Evolutionary conservation across 2,888 invertebrate genomes (phyloP).

Genomic region (Tortricodes alternella): DNA sequence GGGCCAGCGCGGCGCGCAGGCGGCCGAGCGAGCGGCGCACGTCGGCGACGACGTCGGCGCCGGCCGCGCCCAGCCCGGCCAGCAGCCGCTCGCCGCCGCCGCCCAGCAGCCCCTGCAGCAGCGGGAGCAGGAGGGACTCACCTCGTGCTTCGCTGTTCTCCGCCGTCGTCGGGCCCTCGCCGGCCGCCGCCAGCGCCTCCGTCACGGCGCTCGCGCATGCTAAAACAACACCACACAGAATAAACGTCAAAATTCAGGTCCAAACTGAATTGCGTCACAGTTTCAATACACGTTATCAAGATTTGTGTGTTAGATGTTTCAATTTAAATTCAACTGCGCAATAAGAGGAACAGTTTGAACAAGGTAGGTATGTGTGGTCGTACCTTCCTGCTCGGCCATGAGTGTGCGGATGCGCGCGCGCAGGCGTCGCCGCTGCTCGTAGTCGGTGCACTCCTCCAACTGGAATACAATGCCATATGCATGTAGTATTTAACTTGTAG

Average conservation of each 20-base stretch:
- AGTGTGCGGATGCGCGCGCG: constrained; percentile 91
- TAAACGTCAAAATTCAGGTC: not conserved
- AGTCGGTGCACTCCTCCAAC: constrained; percentile 93
- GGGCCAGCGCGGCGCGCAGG: constrained; percentile 87
- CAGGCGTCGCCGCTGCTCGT: constrained; percentile 93
- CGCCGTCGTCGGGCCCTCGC: constrained; percentile 46
- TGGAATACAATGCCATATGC: constrained; percentile 59
- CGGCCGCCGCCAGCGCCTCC: constrained; percentile 69
- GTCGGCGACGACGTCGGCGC: constrained; percentile 87
- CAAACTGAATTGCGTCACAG: not conserved
- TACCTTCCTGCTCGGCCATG: constrained; percentile 95
- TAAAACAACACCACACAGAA: constrained; percentile 37
- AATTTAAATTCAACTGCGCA: too few relatives aligned
- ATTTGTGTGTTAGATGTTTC: not conserved
- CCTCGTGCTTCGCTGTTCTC: constrained; percentile 77
- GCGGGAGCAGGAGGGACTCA: constrained; percentile 89
- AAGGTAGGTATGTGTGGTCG: too few relatives aligned
- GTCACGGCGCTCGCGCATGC: constrained; percentile 76
- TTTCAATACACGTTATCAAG: not conserved
- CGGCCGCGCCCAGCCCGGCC: constrained; percentile 74
- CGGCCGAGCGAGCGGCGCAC: constrained; percentile 89
- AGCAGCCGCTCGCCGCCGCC: constrained; percentile 68
- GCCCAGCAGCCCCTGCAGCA: constrained; percentile 86
- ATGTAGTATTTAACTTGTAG: too few relatives aligned
- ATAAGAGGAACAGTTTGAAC: too few relatives aligned